Conservation (phyloP, 2,113 vertebrate genomes). For the Colossoma macropomum region DNA sequence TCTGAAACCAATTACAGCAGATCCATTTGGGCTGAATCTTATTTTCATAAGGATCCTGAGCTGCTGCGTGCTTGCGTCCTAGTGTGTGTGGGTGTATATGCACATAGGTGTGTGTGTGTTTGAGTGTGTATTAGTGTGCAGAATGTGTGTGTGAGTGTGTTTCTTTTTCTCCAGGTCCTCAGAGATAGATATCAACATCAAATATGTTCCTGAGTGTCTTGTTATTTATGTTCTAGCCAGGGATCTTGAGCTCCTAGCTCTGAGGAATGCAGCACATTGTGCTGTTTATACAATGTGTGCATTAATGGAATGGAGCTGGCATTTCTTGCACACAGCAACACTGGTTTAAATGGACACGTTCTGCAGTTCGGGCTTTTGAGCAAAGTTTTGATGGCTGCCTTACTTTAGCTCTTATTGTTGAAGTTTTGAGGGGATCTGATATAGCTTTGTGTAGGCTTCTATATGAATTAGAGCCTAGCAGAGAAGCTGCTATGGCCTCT, state of each 20-base stretch:
- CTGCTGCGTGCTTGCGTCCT: constrained; percentile 81
- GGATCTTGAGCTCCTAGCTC: constrained; percentile 90
- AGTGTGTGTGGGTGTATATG: constrained; percentile 16
- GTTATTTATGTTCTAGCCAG: constrained; percentile 95
- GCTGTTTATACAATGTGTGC: constrained; percentile 97
- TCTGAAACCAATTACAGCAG: constrained; percentile 99
- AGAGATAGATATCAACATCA: constrained; percentile 99
- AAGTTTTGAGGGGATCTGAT: constrained; percentile 31
- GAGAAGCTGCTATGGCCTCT: background rate
- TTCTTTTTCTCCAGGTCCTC: constrained; percentile 82
- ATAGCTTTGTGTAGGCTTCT: constrained; percentile 28
- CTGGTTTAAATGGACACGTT: constrained; percentile 74
- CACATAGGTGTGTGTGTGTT: background rate
- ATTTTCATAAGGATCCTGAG: constrained; percentile 96
- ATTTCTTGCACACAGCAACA: constrained; percentile 96
- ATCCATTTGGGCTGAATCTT: constrained; percentile 98
- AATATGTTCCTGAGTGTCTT: constrained; percentile 99
- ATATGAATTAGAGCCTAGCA: background rate
- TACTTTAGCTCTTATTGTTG: constrained; percentile 30
- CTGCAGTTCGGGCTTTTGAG: constrained; percentile 19
- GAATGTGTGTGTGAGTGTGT: constrained; percentile 38
- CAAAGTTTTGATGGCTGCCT: constrained; percentile 30
- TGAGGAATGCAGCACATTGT: constrained; percentile 98
- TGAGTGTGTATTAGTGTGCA: background rate
- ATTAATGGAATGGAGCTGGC: constrained; percentile 93